Base-by-base conservation (phyloP, 2,797 vertebrate species). In the Peromyscus attwateri region DNA sequence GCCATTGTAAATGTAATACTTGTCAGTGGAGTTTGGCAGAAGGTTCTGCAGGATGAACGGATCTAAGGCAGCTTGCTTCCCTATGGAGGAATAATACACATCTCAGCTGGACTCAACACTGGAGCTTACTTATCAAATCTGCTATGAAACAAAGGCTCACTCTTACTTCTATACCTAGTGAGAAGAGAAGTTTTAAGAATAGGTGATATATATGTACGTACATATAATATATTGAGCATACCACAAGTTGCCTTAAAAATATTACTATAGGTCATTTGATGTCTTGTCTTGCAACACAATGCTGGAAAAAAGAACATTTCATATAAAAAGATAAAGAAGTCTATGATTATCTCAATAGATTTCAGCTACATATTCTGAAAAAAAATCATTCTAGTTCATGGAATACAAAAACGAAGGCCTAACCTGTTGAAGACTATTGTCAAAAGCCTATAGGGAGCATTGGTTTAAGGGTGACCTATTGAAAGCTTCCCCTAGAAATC, bases 1-100 rank as follows among this genome's bases (percentile, higher is more conserved):
- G 70, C 99, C 99, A 68, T 99, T 99, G 81, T 99, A 99, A 93
- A 99, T 99, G 94, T 99, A 99, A 96, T 99, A 99, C 95, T 99
- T 99, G 82, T 99, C 99, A 0, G 99, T 99, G 96, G 99, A 98
- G 91, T 99, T 99, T 0, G 99, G 99, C 93, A 99, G 98, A 96
- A 99, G 99, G 77, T 99, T 99, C 95, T 98, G 98, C 96, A 99
- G 98, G 49, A 98, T 43, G 98, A 99, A 99, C 3, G 99, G 99
- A 17, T 98, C 98, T 88, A 99, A 97, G 29, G 97, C 84, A 0
- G 99, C 98, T 40, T 98, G 99, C 96, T 99, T 99, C 96, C 99
- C 99, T 99, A 76, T 3, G 97, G 96, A 77, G 79, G 14, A 97
- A 92, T 81, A 91, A 96, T 6, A 87, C 6, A 82, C 0, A 71